These are phyloP conservation scores for Luidia sarsii DNA, from an alignment of 53 echinoderm and acorn worm species.

Conservation along the genomic window DNA sequence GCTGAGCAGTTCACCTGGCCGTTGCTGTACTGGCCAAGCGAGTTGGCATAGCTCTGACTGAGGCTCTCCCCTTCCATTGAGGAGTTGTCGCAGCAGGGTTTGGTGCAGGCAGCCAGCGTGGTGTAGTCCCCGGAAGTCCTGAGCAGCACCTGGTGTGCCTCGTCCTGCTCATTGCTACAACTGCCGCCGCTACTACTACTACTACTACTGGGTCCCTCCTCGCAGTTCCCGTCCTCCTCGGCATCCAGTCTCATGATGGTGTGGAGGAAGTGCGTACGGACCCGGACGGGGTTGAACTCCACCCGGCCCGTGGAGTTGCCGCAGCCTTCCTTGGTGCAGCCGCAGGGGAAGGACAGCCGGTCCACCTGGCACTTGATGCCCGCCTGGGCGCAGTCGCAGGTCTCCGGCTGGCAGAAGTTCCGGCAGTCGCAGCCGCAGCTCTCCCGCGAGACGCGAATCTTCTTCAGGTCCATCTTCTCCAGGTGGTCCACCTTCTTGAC, in stretches of 20 bases:
- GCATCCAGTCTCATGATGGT: conserved; percentile 86
- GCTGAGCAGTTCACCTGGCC: conserved; percentile 45
- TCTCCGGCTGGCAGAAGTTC: conserved; percentile 79
- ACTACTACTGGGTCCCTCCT: conserved; percentile 11
- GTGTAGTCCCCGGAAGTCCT: conserved; percentile 27
- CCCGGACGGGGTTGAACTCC: conserved; percentile 94
- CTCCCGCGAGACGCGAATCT: conserved; percentile 88
- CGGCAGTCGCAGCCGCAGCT: conserved; percentile 94
- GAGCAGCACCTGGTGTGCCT: not conserved
- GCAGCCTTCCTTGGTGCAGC: conserved; percentile 93
- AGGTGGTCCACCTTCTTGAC: conserved; percentile 93
- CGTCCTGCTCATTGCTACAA: not conserved
- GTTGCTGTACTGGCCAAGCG: conserved; percentile 25
- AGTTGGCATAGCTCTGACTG: conserved; percentile 19
- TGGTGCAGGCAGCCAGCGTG: conserved; percentile 40
- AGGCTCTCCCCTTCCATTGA: not conserved
- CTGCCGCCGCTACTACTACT: conserved; percentile 4
- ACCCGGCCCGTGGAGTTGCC: conserved; percentile 78
- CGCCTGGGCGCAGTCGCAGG: conserved; percentile 81
- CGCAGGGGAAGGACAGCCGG: conserved; percentile 91
- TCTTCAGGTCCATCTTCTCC: conserved; percentile 94
- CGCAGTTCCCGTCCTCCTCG: conserved; percentile 44
- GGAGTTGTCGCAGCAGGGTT: conserved; percentile 46
- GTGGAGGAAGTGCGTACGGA: conserved; percentile 88
- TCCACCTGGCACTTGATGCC: conserved; percentile 99